phyloP scores from a whole-genome alignment of 2,888 invertebrate species.

The Bembecia ichneumoniformis region DNA sequence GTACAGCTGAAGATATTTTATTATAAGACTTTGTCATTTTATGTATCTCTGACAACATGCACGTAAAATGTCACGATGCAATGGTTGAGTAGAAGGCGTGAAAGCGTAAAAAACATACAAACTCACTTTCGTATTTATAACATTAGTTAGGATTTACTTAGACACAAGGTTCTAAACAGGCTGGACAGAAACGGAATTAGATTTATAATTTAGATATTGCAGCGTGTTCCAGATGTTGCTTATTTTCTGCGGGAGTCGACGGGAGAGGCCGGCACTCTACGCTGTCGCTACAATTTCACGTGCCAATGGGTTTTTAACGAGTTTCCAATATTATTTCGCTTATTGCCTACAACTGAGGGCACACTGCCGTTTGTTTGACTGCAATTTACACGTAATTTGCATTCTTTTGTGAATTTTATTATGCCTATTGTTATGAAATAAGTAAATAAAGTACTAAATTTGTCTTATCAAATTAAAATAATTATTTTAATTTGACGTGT shows the following conservation, averaged over 20 bases:
- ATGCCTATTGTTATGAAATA: no score
- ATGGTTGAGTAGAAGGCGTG: no score
- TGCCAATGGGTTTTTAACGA: constrained; percentile 12
- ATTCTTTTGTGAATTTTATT: no score
- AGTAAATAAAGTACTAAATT: no score
- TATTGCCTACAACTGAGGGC: neutral
- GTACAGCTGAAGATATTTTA: no score
- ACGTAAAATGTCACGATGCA: no score
- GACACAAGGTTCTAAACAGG: neutral
- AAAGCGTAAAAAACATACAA: no score
- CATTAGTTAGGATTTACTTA: neutral
- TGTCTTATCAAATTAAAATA: no score
- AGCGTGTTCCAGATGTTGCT: neutral
- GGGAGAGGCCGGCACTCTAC: neutral
- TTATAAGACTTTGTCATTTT: no score
- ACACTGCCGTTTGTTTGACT: neutral
- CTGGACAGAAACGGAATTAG: neutral
- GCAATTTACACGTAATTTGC: neutral
- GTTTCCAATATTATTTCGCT: constrained; percentile 11
- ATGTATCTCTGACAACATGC: no score
- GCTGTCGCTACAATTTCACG: constrained; percentile 5
- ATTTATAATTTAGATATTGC: neutral
- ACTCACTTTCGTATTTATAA: no score
- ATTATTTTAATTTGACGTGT: no score
- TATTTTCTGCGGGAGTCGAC: neutral